phyloP scores from a whole-genome alignment of 2,113 vertebrate species.

The Fregetta grallaria region DNA sequence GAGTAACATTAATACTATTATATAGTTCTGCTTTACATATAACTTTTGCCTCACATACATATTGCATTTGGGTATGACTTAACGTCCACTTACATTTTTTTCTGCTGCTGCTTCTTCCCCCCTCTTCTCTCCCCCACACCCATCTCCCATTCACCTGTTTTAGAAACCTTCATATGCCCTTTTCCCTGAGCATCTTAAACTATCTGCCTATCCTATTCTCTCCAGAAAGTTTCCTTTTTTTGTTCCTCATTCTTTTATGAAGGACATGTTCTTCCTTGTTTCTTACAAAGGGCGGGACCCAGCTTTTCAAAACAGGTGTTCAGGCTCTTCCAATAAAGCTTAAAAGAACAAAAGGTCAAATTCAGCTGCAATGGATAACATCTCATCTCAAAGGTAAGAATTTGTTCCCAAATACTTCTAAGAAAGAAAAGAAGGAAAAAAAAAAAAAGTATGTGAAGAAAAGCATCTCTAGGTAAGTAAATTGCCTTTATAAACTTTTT shows the following conservation, averaged over 20 bases:
- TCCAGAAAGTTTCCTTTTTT: background rate
- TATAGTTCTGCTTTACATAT: background rate
- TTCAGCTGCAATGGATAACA: background rate
- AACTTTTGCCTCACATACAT: background rate
- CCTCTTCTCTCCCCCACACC: no score
- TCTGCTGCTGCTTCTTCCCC: background rate
- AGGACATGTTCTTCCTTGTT: background rate
- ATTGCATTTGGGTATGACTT: background rate
- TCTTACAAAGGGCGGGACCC: background rate
- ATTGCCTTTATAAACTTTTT: background rate
- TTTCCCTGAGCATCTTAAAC: background rate
- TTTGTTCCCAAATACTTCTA: background rate
- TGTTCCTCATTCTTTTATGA: background rate
- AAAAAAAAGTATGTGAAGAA: background rate
- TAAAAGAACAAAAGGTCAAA: slow-evolving; percentile 11
- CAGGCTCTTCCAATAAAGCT: background rate
- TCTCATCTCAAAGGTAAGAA: background rate
- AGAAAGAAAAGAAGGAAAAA: background rate
- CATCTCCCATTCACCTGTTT: background rate
- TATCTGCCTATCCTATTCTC: background rate
- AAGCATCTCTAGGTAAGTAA: background rate
- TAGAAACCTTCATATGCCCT: background rate
- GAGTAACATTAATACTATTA: background rate
- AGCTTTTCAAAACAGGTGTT: background rate
- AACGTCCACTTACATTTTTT: background rate